A percentile compares a stretch with the other conserved stretches of the same genome.
These are phyloP conservation scores for Leptothorax acervorum DNA, from an alignment of 2,888 invertebrate genomes.

Conservation along the genomic window DNA sequence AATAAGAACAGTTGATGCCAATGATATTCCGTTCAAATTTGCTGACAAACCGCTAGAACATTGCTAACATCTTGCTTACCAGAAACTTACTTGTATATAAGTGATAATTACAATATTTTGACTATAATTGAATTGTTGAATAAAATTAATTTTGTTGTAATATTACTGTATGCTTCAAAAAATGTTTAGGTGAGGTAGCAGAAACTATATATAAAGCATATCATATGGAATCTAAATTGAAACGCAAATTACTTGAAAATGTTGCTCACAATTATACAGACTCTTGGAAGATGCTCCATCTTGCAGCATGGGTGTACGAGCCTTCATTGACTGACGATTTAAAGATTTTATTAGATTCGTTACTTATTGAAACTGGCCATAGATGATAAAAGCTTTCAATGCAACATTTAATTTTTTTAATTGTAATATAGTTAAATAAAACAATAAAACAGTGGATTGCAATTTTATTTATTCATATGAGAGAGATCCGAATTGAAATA, in stretches of 20 bases:
- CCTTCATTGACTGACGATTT: slow-evolving; percentile 81
- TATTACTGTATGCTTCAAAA: slow-evolving; percentile 29
- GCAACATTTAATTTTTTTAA: background rate
- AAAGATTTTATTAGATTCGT: slow-evolving; percentile 75
- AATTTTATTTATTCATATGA: background rate
- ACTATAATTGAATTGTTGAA: background rate
- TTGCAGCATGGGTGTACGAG: slow-evolving; percentile 85
- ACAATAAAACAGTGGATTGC: background rate
- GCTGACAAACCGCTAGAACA: background rate
- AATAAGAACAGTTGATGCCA: no score
- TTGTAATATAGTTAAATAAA: background rate
- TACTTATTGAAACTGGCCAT: slow-evolving; percentile 81
- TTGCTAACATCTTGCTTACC: background rate
- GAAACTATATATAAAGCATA: slow-evolving; percentile 79
- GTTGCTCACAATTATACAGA: slow-evolving; percentile 83
- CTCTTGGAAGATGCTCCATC: slow-evolving; percentile 83
- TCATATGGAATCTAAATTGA: slow-evolving; percentile 82
- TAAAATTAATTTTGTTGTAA: background rate
- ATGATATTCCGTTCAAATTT: background rate
- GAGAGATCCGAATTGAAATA: background rate
- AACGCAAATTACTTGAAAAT: slow-evolving; percentile 82
- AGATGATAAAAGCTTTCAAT: slow-evolving; percentile 61
- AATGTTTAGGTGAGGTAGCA: slow-evolving; percentile 69
- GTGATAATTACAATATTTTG: slow-evolving; percentile 14
- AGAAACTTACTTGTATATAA: background rate